Evolutionary conservation across 1,140 invertebrate genomes (phyloP).

Genomic region (Nautilus pompilius): DNA sequence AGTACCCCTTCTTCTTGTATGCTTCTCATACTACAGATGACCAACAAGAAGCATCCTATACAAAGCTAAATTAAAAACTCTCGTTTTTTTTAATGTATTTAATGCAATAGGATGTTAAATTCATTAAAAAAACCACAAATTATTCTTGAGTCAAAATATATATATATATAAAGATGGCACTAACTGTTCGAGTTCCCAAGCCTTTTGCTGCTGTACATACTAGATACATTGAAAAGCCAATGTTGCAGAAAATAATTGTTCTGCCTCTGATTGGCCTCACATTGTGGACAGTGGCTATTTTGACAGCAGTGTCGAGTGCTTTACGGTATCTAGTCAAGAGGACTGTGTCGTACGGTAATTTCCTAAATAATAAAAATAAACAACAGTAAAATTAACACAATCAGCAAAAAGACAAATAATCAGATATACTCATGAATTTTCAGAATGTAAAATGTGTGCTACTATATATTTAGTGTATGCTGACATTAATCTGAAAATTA

Average conservation of each 20-base stretch:
- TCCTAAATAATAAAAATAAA: constrained; percentile 20
- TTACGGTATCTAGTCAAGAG: constrained; percentile 49
- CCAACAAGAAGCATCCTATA: too few relatives aligned
- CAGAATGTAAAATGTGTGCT: too few relatives aligned
- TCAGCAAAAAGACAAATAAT: neutral
- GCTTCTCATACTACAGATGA: too few relatives aligned
- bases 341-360: constrained; percentile 36
- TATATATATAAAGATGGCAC: neutral
- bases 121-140: too few relatives aligned
- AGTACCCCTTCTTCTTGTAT: too few relatives aligned
- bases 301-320: constrained; percentile 54
- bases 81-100: too few relatives aligned
- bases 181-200: constrained; percentile 29
- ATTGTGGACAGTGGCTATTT: constrained; percentile 56
- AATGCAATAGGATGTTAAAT: too few relatives aligned
- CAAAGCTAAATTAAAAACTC: too few relatives aligned
- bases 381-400: neutral
- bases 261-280: constrained; percentile 53
- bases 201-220: constrained; percentile 47
- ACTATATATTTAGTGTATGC: too few relatives aligned
- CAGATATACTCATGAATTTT: constrained; percentile 56
- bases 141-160: neutral
- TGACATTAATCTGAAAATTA: too few relatives aligned
- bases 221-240: constrained; percentile 28
- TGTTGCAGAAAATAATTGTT: constrained; percentile 51